Evolutionary conservation across 2,113 vertebrate species (phyloP).

Genomic region (Echinops telfairi): DNA sequence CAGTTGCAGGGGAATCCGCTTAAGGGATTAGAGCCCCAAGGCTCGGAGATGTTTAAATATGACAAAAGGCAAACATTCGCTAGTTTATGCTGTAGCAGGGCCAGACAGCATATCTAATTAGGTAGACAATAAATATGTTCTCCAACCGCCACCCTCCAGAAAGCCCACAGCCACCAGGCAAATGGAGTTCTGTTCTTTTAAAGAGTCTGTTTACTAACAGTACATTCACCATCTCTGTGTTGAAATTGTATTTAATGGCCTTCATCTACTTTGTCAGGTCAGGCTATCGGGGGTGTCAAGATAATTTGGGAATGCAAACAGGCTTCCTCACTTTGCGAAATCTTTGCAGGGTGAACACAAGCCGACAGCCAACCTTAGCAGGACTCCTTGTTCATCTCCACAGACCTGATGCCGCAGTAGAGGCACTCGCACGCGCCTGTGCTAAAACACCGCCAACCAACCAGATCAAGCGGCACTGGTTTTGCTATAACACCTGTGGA

Average conservation of each 20-base stretch:
- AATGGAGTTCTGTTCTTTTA: not conserved
- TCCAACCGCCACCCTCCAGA: not conserved
- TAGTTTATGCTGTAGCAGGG: not conserved
- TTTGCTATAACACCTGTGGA: not conserved
- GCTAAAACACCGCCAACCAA: not conserved
- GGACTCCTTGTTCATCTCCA: not conserved
- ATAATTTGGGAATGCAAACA: slow-evolving; percentile 24
- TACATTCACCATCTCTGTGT: not conserved
- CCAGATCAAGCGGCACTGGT: not conserved
- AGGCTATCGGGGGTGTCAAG: not conserved
- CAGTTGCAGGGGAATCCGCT: not conserved
- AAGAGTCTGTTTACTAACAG: not conserved
- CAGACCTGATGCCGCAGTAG: not conserved
- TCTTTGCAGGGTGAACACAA: not conserved
- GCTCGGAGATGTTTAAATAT: not conserved
- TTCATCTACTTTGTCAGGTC: not conserved
- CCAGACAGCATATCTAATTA: slow-evolving; percentile 25
- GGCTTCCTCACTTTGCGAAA: not conserved
- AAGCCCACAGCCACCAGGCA: not conserved
- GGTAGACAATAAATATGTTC: not conserved
- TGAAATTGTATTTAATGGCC: not conserved
- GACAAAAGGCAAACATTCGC: not conserved
- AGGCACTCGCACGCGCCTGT: not conserved
- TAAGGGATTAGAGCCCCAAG: not conserved
- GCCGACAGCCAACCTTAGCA: not conserved